Conservation (phyloP, 2,113 vertebrate genomes). For the Psophia crepitans region DNA sequence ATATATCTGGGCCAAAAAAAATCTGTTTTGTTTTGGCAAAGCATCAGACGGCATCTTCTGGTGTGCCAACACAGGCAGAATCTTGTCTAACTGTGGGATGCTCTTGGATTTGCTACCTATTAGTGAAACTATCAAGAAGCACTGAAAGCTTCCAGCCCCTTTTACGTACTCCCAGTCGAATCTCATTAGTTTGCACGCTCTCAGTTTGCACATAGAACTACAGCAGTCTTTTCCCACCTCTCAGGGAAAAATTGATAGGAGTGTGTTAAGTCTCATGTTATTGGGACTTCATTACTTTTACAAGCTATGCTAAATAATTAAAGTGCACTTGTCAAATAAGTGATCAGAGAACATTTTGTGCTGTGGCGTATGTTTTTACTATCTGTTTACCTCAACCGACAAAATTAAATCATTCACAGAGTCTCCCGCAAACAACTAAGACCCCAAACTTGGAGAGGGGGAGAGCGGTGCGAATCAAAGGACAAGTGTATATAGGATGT, state of each 20-base stretch:
- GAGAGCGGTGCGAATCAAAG: background rate
- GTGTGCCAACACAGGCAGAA: constrained; percentile 44
- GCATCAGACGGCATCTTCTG: constrained; percentile 40
- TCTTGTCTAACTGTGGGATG: constrained; percentile 52
- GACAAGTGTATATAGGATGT: background rate
- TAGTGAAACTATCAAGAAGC: constrained; percentile 26
- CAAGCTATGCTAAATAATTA: constrained; percentile 37
- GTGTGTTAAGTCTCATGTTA: constrained; percentile 1
- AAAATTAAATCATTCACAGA: background rate
- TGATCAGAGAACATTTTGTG: constrained; percentile 31
- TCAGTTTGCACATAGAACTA: background rate
- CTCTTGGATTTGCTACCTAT: constrained; percentile 38
- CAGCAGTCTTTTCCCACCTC: background rate
- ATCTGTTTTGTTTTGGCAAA: constrained; percentile 49
- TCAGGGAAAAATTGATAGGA: background rate
- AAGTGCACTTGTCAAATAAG: constrained; percentile 11
- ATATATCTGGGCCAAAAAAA: constrained; percentile 15
- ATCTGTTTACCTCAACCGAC: background rate
- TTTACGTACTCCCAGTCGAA: background rate
- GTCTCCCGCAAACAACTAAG: background rate
- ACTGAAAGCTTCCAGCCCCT: constrained; percentile 11
- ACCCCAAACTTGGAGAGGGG: background rate
- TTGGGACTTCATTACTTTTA: constrained; percentile 33
- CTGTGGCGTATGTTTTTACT: background rate
- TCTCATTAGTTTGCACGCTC: background rate